Evolutionary conservation across 2,113 vertebrate genomes (phyloP), one percentile per base, ranked within the genome.

Genomic region (Sylvietta virens): DNA sequence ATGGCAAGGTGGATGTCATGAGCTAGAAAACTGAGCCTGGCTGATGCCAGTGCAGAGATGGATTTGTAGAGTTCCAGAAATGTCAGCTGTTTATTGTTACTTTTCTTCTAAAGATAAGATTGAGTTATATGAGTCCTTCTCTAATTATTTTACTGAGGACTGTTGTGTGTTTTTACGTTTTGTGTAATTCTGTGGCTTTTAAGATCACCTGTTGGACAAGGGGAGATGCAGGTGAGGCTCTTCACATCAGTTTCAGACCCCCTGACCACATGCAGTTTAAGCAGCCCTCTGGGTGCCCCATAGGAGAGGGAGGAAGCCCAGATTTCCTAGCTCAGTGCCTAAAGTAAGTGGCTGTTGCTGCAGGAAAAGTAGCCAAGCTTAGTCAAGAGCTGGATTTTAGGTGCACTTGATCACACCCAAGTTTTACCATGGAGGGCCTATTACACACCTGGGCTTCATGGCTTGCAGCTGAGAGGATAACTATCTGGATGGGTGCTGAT

Each of bases 271-370:
- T 6, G 8, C 5, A 21, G 22, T 26, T 24, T 57, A 17, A 86
- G 17, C 23, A 45, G 20, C 7, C 15, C 77, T 17, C 17, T 40
- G 13, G 1, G 6, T 53, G 15, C 17, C 81, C 35, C 31, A 12
- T 1, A 1, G n/a, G 19, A 66, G 35, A 11, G 7, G 44, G 5
- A 67, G 26, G 39, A 71, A 58, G 14, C 1, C 26, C 15, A 67
- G 16, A 5, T 57, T 56, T 35, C 33, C 15, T 51, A 61, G 11
- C 2, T 8, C 18, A 1, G 6, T 2, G 5, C 4, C 5, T 13
- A 31, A 69, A 26, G 16, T n/a, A 71, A 45, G 18, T 10, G 12
- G 5, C 11, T 37, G 7, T 20, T 39, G 15, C 12, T 77, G 33
- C 54, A 56, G 21, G 30, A 30, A 30, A 80, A 44, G 5, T 28